These are phyloP conservation scores for Tachysurus fulvidraco DNA, from an alignment of 2,113 vertebrate species.

Conservation along the genomic window DNA sequence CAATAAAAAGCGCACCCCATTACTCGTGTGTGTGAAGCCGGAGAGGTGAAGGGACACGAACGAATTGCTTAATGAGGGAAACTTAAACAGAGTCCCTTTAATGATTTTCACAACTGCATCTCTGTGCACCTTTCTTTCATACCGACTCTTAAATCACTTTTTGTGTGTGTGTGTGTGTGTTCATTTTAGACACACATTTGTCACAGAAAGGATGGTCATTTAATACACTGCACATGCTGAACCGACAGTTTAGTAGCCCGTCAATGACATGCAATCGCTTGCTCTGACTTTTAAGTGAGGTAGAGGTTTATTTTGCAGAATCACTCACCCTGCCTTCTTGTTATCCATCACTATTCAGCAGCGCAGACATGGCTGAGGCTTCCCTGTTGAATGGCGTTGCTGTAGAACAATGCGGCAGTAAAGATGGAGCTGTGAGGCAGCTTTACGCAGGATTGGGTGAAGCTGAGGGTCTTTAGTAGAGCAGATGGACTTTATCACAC, in stretches of 20 bases:
- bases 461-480: slow-evolving; percentile 5
- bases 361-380: not conserved
- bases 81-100: not conserved
- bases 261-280: not conserved
- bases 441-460: slow-evolving; percentile 32
- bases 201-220: not conserved
- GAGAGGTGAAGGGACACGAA: not conserved
- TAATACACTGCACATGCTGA: slow-evolving; percentile 21
- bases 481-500: slow-evolving; percentile 4
- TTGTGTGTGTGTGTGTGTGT: slow-evolving; percentile 10
- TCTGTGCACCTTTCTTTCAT: not conserved
- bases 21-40: not conserved
- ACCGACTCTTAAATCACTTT: slow-evolving; percentile 16
- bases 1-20: not conserved
- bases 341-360: not conserved
- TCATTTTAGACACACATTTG: not conserved
- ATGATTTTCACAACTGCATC: not conserved
- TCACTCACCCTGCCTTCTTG: not conserved
- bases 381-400: not conserved
- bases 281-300: slow-evolving; percentile 5
- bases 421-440: slow-evolving; percentile 2
- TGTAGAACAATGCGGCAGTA: slow-evolving; percentile 15
- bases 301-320: not conserved
- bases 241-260: not conserved
- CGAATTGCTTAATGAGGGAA: not conserved